These are phyloP conservation scores for Lagodon rhomboides DNA, from an alignment of 2,797 vertebrate genomes.

Conservation along the genomic window DNA sequence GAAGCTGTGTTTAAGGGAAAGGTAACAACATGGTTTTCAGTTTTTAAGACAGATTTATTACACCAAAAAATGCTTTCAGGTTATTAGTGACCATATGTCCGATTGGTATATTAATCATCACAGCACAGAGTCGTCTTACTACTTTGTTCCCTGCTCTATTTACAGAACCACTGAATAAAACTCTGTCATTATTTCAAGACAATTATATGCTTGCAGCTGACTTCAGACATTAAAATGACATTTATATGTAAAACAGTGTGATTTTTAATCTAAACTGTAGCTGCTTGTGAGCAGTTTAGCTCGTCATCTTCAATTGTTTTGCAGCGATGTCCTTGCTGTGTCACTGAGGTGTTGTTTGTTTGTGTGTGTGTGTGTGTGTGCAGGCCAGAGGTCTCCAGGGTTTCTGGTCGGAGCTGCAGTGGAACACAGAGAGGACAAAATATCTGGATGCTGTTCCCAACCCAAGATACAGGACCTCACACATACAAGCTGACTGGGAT, in stretches of 20 bases:
- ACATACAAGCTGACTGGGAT: constrained; percentile 86
- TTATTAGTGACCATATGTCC: background rate
- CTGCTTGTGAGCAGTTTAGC: background rate
- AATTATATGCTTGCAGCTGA: background rate
- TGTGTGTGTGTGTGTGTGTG: constrained; percentile 26
- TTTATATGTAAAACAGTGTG: constrained; percentile 39
- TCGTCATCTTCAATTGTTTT: constrained; percentile 44
- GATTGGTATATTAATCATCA: background rate
- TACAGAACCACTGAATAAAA: constrained; percentile 9
- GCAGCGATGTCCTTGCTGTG: constrained; percentile 57
- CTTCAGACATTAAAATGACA: constrained; percentile 27
- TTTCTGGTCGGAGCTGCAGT: constrained; percentile 93
- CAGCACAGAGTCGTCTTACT: too few relatives aligned
- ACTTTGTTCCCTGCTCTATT: background rate
- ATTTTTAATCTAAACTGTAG: background rate
- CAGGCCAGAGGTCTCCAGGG: constrained; percentile 87
- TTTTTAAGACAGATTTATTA: background rate
- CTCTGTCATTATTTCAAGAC: background rate
- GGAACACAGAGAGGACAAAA: constrained; percentile 90
- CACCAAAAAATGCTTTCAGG: background rate
- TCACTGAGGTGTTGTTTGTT: constrained; percentile 22
- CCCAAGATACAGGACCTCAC: constrained; percentile 85
- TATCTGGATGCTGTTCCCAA: constrained; percentile 86
- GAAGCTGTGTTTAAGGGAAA: constrained; percentile 90
- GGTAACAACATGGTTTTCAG: constrained; percentile 65